A percentile compares a stretch with the other conserved stretches of the same genome.
phyloP scores from a whole-genome alignment of 1,140 invertebrate genomes.

The Neuroterus valhalla region DNA sequence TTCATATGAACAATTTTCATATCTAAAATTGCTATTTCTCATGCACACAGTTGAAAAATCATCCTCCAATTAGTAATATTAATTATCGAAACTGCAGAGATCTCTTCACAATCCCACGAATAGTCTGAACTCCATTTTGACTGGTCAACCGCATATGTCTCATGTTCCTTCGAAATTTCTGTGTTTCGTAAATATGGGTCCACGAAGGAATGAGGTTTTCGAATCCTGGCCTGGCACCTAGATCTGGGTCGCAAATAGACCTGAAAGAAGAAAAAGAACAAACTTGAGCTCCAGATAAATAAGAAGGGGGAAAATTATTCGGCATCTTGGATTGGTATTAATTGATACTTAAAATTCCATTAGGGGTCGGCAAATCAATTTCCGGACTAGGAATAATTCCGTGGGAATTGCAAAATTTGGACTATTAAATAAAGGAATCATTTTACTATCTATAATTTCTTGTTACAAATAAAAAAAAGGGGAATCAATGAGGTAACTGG shows the following conservation, averaged over 20 bases:
- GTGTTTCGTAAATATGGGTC: conserved; percentile 16
- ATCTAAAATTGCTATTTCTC: too few species aligned
- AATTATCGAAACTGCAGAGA: not conserved
- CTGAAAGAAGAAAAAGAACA: conserved; percentile 4
- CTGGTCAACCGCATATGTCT: conserved; percentile 19
- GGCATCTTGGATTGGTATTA: conserved; percentile 7
- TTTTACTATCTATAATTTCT: not conserved
- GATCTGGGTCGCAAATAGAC: not conserved
- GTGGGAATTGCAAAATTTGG: not conserved
- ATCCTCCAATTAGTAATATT: not conserved
- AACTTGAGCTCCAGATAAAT: not conserved
- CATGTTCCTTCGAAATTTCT: conserved; percentile 7
- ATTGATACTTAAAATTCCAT: conserved; percentile 30
- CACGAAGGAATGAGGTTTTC: conserved; percentile 3
- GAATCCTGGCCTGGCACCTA: conserved; percentile 13
- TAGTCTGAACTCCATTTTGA: conserved; percentile 11
- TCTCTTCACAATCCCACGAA: not conserved
- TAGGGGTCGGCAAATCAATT: conserved; percentile 6
- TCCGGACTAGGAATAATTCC: not conserved
- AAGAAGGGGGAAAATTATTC: conserved; percentile 9
- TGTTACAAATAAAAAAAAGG: not conserved
- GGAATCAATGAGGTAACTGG: too few species aligned
- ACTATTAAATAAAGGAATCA: too few species aligned
- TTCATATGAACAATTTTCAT: too few species aligned
- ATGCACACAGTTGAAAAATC: too few species aligned